These are phyloP conservation scores for Sebastes umbrosus DNA, from an alignment of 2,797 vertebrate genomes.

Conservation along the genomic window DNA sequence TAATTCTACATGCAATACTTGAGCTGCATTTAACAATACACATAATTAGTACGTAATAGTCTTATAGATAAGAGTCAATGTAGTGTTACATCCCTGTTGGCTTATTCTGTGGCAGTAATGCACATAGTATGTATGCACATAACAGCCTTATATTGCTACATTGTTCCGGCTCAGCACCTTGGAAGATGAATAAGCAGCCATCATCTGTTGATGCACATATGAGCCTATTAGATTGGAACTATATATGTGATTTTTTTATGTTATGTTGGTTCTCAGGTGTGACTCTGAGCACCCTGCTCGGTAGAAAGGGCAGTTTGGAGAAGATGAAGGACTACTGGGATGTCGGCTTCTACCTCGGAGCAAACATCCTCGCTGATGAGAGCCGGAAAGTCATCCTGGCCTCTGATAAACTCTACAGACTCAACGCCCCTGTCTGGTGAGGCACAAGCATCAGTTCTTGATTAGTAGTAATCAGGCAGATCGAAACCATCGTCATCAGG, in stretches of 20 bases:
- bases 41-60: not conserved
- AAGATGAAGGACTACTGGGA: slow-evolving; percentile 95
- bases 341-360: slow-evolving; percentile 91
- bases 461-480: not conserved
- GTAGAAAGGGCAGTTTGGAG: slow-evolving; percentile 88
- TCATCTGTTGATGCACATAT: not conserved
- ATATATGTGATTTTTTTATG: not conserved
- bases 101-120: not conserved
- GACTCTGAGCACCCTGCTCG: slow-evolving; percentile 88
- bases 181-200: not conserved
- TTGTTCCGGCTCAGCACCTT: not conserved
- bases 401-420: slow-evolving; percentile 90
- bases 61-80: not conserved
- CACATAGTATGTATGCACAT: not conserved
- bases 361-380: slow-evolving; percentile 88
- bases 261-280: slow-evolving; percentile 78
- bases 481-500: not conserved
- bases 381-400: slow-evolving; percentile 88
- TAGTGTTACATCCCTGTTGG: not conserved
- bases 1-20: not conserved
- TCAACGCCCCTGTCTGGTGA: slow-evolving; percentile 91
- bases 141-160: not conserved
- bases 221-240: not conserved
- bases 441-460: not conserved
- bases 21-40: not conserved